Conservation (phyloP, 2,888 invertebrate genomes). For the Plebejus argus region DNA sequence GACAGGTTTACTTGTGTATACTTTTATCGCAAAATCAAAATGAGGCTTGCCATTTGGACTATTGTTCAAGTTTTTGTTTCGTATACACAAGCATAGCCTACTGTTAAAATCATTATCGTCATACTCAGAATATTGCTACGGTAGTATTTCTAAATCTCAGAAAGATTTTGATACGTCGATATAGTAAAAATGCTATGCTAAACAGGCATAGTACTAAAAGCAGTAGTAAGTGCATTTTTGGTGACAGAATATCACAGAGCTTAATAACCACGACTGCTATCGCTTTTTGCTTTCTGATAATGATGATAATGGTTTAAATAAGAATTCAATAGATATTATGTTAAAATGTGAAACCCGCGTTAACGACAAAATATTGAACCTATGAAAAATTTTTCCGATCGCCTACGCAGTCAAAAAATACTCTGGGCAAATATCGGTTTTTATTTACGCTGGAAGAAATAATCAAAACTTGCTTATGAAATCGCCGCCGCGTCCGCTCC, state of each 20-base stretch:
- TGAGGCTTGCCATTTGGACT: conserved; percentile 31
- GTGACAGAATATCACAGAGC: neutral
- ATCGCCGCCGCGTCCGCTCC: conserved; percentile 22
- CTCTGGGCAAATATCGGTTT: neutral
- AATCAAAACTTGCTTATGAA: neutral
- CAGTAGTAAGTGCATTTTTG: neutral
- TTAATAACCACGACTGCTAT: neutral
- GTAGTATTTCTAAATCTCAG: neutral
- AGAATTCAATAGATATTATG: neutral
- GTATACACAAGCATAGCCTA: conserved; percentile 24
- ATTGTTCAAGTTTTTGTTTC: conserved; percentile 29
- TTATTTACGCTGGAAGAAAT: conserved; percentile 4
- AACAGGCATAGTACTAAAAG: neutral
- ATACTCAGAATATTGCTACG: neutral
- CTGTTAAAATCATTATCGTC: conserved; percentile 5
- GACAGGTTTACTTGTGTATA: conserved; percentile 24
- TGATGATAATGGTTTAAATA: neutral
- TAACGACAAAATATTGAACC: neutral
- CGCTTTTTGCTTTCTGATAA: neutral
- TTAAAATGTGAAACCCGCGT: neutral
- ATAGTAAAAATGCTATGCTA: neutral
- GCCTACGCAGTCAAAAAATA: neutral
- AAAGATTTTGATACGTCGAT: neutral
- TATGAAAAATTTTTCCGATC: neutral
- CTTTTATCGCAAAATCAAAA: conserved; percentile 26